Base-by-base conservation (phyloP, 2,888 invertebrate genomes). In the Coronaproctus castanopsis region DNA sequence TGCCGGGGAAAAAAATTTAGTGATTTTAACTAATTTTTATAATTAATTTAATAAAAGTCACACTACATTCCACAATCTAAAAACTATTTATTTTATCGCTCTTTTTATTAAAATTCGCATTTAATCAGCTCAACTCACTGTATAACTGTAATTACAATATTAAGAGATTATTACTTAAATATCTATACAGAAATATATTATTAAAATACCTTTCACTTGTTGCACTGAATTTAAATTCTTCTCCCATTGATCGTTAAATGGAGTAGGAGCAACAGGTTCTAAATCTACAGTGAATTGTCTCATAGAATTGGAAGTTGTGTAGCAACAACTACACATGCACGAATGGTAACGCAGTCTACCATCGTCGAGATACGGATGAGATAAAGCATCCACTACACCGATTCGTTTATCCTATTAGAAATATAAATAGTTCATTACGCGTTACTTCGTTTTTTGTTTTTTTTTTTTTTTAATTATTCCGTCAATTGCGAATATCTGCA, bases 261-360 rank as follows among this genome's bases (percentile, higher is more conserved):
- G 81, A 71, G 85, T 84, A 62, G 85, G 81, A 64, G 96, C 90
- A 65, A 83, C 82, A 24, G 92, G 93, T 75, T 96, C 96, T 67
- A 93, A 87, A 74, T 95, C 93, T 24, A 68, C 68, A 61, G 85
- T 83, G 76, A 91, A 95, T 73, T 92, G 91, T 61, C 93, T 77
- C 80, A 80, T 78, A 62, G 78, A 78, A 58, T 59, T 53, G n/a
- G 73, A 65, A 64, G 82, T 81, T 60, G 85, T 84, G 74, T 86
- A 90, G 76, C 98, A 98, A 71, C 98, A 98, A 72, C 87, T 87
- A 78, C 98, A 98, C 98, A 98, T 99, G 75, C 98, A 98, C 64
- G 96, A 97, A 77, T 98, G 98, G 78, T 96, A 99, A 69, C 98
- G 83, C 69, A 98, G 80, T 65, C 98, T 82, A 24, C 97, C 98